Conservation (phyloP, 1,140 invertebrate genomes). For the Drosophila sp. region DNA sequence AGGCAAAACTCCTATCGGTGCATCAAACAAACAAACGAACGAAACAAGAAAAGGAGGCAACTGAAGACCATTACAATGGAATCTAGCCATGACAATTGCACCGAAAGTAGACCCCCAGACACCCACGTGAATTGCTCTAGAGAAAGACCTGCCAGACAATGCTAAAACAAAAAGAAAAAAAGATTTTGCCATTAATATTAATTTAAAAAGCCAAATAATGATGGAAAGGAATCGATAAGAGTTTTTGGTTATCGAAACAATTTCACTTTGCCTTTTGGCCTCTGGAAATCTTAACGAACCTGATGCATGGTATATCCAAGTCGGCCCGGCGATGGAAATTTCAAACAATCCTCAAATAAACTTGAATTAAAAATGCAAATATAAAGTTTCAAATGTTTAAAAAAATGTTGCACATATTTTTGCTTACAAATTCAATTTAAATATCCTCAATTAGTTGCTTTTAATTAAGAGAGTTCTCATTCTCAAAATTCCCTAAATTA, state of each 20-base stretch:
- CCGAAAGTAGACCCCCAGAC: not conserved
- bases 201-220: not conserved
- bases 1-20: slow-evolving; percentile 5
- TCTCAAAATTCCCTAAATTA: no score
- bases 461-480: no score
- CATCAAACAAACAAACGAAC: slow-evolving; percentile 4
- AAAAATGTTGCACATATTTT: no score
- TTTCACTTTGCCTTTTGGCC: not conserved
- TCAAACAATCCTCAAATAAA: no score
- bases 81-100: slow-evolving; percentile 7
- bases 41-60: not conserved
- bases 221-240: not conserved
- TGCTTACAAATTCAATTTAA: no score
- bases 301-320: no score
- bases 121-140: not conserved
- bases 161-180: not conserved
- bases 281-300: no score
- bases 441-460: no score
- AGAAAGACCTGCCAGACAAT: not conserved
- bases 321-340: no score
- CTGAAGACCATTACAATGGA: not conserved
- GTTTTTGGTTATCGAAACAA: not conserved
- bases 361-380: no score
- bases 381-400: no score
- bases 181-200: slow-evolving; percentile 1